Conservation (phyloP, 2,888 invertebrate genomes). For the Trachelus tabidus region DNA sequence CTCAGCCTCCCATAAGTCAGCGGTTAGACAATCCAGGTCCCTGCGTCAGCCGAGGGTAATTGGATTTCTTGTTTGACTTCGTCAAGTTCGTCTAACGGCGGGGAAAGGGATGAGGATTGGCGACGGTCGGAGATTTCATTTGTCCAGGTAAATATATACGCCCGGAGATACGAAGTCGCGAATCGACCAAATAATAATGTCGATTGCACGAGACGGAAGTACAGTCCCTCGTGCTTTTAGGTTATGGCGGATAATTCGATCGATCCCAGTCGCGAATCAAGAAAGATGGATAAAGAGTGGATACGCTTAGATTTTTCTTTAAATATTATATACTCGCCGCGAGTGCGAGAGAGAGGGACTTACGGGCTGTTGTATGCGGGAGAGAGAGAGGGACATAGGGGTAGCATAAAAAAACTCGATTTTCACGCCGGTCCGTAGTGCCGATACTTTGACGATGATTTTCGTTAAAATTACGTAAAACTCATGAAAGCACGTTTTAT, state of each 20-base stretch:
- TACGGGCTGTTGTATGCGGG: rapidly evolving
- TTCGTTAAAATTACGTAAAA: neutral
- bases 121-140: neutral
- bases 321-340: too few species aligned
- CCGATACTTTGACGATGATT: too few species aligned
- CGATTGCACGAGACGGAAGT: too few species aligned
- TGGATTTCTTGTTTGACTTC: slow-evolving; percentile 8
- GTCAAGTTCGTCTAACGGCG: neutral
- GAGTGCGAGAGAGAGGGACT: too few species aligned
- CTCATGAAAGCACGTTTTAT: neutral
- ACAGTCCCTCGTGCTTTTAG: too few species aligned
- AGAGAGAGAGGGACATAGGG: too few species aligned
- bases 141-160: neutral
- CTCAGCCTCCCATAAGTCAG: neutral
- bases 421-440: neutral
- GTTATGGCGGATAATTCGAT: too few species aligned
- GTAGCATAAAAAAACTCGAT: neutral
- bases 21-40: slow-evolving; percentile 7
- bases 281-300: too few species aligned
- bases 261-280: too few species aligned
- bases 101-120: neutral
- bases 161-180: neutral
- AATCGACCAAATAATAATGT: too few species aligned
- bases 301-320: too few species aligned
- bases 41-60: neutral